Evolutionary conservation across 2,888 invertebrate species (phyloP).

Genomic region (Oegoconia quadripuncta): DNA sequence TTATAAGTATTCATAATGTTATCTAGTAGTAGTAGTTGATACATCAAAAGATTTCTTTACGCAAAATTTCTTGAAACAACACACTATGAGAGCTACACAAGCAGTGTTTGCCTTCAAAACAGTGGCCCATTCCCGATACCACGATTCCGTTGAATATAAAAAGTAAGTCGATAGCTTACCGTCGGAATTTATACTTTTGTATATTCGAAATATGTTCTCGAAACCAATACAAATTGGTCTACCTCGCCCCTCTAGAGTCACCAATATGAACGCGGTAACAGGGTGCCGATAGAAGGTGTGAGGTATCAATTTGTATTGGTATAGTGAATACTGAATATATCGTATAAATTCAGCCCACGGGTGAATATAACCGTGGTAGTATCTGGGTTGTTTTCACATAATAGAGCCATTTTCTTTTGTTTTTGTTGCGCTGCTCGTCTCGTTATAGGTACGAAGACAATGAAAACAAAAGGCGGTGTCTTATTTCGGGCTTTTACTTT

Average conservation of each 20-base stretch:
- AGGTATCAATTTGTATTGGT: slow-evolving; percentile 45
- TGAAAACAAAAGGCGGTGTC: slow-evolving; percentile 74
- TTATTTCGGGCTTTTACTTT: slow-evolving; percentile 64
- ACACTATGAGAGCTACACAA: not conserved
- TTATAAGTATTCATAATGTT: too few species aligned
- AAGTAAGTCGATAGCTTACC: slow-evolving; percentile 79
- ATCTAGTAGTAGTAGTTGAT: too few species aligned
- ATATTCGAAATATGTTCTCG: slow-evolving; percentile 73
- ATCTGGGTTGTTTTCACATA: slow-evolving; percentile 77
- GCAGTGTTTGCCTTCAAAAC: slow-evolving; percentile 71
- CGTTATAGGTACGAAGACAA: slow-evolving; percentile 72
- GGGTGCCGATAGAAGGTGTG: slow-evolving; percentile 24
- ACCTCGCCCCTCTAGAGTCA: slow-evolving; percentile 11
- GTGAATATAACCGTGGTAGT: slow-evolving; percentile 74
- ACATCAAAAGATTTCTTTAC: too few species aligned
- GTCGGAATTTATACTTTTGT: slow-evolving; percentile 76
- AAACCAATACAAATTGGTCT: slow-evolving; percentile 39
- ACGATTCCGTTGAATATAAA: slow-evolving; percentile 73
- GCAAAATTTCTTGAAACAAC: not conserved
- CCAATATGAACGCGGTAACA: slow-evolving; percentile 3
- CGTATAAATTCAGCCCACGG: slow-evolving; percentile 78
- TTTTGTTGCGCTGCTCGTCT: slow-evolving; percentile 69
- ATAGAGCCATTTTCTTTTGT: slow-evolving; percentile 78
- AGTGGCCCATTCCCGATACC: slow-evolving; percentile 64
- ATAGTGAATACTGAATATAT: slow-evolving; percentile 63